Percentiles rank a stretch among this genome's conserved stretches.
Evolutionary conservation across 2,113 vertebrate species (phyloP).

Genomic region (Mormyrus lacerda): DNA sequence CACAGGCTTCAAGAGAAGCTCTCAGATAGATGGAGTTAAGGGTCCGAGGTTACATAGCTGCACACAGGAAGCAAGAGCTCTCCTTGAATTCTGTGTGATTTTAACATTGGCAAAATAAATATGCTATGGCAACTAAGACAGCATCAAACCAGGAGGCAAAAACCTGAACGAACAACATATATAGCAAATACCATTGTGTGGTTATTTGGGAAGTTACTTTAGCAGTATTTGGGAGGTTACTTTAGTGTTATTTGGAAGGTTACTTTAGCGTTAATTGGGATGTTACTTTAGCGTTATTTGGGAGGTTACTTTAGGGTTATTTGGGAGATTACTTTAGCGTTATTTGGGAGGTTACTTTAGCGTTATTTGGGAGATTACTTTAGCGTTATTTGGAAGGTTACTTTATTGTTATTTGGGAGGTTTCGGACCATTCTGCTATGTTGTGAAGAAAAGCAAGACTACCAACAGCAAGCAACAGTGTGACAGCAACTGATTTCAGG

Average conservation of each 20-base stretch:
- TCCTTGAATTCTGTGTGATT: neutral
- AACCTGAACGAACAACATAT: slow-evolving; percentile 35
- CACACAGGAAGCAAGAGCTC: neutral
- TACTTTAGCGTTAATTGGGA: neutral
- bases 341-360: neutral
- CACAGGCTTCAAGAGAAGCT: neutral
- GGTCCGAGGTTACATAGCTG: neutral
- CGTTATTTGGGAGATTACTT: neutral
- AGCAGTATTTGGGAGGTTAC: neutral
- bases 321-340: neutral
- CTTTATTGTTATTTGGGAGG: neutral
- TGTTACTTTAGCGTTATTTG: neutral
- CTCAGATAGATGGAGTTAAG: neutral
- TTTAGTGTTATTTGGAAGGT: neutral
- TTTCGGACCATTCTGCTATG: neutral
- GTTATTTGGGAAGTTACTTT: neutral
- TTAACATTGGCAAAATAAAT: neutral
- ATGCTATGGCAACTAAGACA: neutral
- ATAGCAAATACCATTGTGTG: slow-evolving; percentile 4
- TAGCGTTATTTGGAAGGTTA: neutral
- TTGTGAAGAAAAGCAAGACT: neutral
- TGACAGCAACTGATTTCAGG: neutral
- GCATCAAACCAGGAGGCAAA: slow-evolving; percentile 30
- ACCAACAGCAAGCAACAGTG: neutral
- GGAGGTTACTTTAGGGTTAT: too few relatives aligned